Base-by-base conservation (phyloP, 1,140 invertebrate genomes). In the Doryteuthis pealeii region DNA sequence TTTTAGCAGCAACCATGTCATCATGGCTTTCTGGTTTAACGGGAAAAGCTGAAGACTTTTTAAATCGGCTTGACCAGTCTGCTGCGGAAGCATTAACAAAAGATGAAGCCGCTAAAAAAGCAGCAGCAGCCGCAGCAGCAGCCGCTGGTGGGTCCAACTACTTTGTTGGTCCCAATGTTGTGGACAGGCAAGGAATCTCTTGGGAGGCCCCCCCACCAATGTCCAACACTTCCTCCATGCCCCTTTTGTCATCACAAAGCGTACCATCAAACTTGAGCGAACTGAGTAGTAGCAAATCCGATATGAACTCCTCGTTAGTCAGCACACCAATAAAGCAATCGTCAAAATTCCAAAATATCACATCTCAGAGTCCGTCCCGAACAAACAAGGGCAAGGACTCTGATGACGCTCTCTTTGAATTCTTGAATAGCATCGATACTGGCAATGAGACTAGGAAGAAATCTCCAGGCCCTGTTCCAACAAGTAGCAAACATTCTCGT, bases 41-140 rank as follows among this genome's bases (percentile, higher is more conserved):
- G 74, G 94, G 92, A 35, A 94, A 93, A 85, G 94, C 94, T 45
- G 94, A 95, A 86, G 91, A 93, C 85, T 90, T 95, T 45, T 86
- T 96, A 14, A 94, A 95, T 85, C 94, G 94, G 89, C 91, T 96
- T 43, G 94, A 96, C 82, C 90, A 94, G 82, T 94, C 93, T 88
- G 94, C 94, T n/a, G 94, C 93, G 0, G 91, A 91, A 26, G 93
- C 93, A 18, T 78, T 90, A 6, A 81, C 87, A 71, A 81, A 79
- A 31, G 79, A 76, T 62, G 74, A 78, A 62, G 54, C 6, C 18
- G 54, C 18, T 8, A 62, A 28, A 28, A 12, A 12, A 62, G 5
- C 10, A 22, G 6, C 18, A 14, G 10, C 54, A 62, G 26, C 18
- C 18, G 45, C 45, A 49, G 22, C 12, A 15, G 12, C 45, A 1